A percentile compares a stretch with the other conserved stretches of the same genome.
phyloP scores from a whole-genome alignment of 1,140 invertebrate species.

The Achatina immaculata region DNA sequence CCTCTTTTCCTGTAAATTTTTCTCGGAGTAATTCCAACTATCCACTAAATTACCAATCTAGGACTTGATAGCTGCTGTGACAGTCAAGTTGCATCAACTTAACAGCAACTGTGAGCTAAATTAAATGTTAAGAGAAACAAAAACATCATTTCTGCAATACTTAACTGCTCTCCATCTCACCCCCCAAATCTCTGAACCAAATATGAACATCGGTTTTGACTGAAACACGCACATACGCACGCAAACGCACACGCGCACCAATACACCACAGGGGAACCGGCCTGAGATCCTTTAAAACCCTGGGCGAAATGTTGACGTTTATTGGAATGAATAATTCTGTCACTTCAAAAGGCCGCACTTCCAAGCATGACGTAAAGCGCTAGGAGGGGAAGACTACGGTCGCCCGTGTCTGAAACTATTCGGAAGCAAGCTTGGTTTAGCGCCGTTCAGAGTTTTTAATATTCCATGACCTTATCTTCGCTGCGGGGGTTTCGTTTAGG shows the following conservation, averaged over 20 bases:
- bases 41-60: no score
- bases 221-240: neutral
- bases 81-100: no score
- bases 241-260: no score
- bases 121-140: no score
- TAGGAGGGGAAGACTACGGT: conserved; percentile 4
- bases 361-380: neutral
- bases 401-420: neutral
- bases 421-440: neutral
- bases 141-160: no score
- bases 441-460: neutral
- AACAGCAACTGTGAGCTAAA: no score
- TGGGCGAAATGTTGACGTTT: neutral
- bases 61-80: no score
- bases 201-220: neutral
- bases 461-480: neutral
- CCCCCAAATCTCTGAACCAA: no score
- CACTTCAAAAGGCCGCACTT: neutral
- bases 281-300: neutral
- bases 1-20: no score
- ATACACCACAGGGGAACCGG: no score
- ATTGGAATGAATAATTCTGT: conserved; percentile 3
- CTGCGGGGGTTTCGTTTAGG: neutral
- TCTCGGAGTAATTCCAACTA: no score
- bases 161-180: no score